phyloP scores from a whole-genome alignment of 2,888 invertebrate genomes.

The Elmis aenea region DNA sequence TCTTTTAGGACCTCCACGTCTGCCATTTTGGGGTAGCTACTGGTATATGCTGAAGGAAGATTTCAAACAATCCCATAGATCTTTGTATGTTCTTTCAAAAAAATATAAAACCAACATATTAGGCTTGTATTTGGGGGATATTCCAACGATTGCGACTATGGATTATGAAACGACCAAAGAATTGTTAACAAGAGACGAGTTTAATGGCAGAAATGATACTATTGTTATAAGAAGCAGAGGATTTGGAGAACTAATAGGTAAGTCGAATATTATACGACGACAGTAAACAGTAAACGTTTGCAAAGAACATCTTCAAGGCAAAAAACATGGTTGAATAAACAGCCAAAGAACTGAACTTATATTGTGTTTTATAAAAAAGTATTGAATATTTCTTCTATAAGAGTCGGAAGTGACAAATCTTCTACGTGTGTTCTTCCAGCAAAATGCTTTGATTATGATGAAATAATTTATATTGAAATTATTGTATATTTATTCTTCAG shows the following conservation, averaged over 20 bases:
- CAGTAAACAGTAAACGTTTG: too few species aligned
- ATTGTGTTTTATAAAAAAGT: too few species aligned
- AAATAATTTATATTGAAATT: too few species aligned
- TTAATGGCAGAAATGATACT: conserved; percentile 56
- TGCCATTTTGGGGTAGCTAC: conserved; percentile 61
- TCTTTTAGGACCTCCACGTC: conserved; percentile 54
- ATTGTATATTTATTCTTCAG: too few species aligned
- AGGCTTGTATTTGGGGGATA: conserved; percentile 53
- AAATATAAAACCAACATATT: conserved; percentile 58
- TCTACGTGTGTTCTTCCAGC: too few species aligned
- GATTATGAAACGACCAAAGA: conserved; percentile 54
- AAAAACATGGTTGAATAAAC: too few species aligned
- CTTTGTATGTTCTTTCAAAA: conserved; percentile 49
- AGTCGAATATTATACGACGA: conserved; percentile 20
- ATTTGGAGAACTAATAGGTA: conserved; percentile 53
- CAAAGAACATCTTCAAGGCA: too few species aligned
- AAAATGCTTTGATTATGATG: too few species aligned
- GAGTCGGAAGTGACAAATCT: too few species aligned
- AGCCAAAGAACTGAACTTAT: too few species aligned
- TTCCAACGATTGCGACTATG: conserved; percentile 51
- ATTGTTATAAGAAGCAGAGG: conserved; percentile 51
- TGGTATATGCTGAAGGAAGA: conserved; percentile 53
- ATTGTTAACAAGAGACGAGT: conserved; percentile 55
- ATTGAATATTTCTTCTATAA: too few species aligned
- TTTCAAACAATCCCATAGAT: conserved; percentile 51